phyloP scores from a whole-genome alignment of 2,888 invertebrate species.

The Timandra comae region DNA sequence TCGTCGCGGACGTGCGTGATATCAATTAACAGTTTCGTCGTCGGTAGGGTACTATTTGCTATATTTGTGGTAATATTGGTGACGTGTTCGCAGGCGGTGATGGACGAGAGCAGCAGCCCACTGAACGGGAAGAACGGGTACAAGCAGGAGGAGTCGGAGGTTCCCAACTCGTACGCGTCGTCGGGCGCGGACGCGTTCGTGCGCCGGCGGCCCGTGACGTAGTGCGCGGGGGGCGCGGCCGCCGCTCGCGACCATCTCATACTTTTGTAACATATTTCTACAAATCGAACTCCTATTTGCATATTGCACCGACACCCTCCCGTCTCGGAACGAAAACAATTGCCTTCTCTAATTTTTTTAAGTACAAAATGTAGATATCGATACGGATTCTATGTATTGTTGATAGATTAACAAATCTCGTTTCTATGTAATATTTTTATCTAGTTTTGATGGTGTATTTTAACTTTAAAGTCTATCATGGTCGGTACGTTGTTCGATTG shows the following conservation, averaged over 20 bases:
- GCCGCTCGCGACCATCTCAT: too few relatives aligned
- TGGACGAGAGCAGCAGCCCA: conserved; percentile 60
- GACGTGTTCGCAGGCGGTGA: conserved; percentile 81
- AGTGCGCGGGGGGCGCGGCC: conserved; percentile 10
- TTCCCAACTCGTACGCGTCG: conserved; percentile 64
- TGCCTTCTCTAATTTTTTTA: conserved; percentile 56
- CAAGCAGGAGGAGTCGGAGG: conserved; percentile 59
- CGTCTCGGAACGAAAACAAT: too few relatives aligned
- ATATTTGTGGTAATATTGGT: too few relatives aligned
- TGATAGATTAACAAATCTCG: conserved; percentile 26
- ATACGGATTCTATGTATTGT: conserved; percentile 40
- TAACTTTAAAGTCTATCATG: background rate
- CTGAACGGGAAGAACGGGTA: conserved; percentile 60
- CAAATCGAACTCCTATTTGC: too few relatives aligned
- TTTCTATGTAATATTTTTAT: conserved; percentile 27
- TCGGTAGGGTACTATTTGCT: background rate
- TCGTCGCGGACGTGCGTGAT: background rate
- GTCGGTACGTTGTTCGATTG: background rate
- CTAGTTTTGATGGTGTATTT: conserved; percentile 29
- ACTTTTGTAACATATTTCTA: too few relatives aligned
- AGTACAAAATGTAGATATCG: conserved; percentile 50
- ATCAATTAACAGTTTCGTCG: background rate
- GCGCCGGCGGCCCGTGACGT: conserved; percentile 44
- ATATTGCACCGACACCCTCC: too few relatives aligned
- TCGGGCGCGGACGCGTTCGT: conserved; percentile 68